phyloP scores from a whole-genome alignment of 2,113 vertebrate species.

The Hylia prasina region DNA sequence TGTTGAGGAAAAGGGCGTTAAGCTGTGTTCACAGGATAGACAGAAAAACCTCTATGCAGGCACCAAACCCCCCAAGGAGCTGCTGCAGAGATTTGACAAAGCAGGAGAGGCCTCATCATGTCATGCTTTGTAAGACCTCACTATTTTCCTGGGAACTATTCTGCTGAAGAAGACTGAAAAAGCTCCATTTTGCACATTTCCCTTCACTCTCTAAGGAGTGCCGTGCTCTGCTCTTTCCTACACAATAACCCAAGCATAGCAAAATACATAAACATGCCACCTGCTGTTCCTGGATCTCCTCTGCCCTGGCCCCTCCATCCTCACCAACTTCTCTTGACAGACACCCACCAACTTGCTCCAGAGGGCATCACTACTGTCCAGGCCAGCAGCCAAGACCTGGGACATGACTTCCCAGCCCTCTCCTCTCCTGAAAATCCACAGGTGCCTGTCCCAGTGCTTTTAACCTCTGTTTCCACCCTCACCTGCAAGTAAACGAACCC shows the following conservation, averaged over 20 bases:
- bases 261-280: fast-evolving
- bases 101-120: not conserved
- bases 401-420: fast-evolving
- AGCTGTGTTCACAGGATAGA: not conserved
- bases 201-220: not conserved
- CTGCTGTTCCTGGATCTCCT: not conserved
- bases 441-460: fast-evolving
- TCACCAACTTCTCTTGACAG: not conserved
- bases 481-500: not conserved
- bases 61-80: fast-evolving
- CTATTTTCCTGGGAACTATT: not conserved
- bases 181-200: not conserved
- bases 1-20: not conserved
- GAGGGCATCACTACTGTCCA: not conserved
- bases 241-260: not conserved
- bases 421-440: fast-evolving
- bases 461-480: not conserved
- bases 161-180: not conserved
- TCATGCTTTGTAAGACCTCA: not conserved
- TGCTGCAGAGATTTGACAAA: not conserved
- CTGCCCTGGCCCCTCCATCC: not conserved
- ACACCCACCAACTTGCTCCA: fast-evolving
- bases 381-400: not conserved
- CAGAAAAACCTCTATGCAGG: not conserved
- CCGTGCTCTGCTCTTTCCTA: not conserved